Percentiles rank a stretch among this genome's conserved stretches.
Conservation (phyloP, 1,140 invertebrate species). For the Drosophila lini region DNA sequence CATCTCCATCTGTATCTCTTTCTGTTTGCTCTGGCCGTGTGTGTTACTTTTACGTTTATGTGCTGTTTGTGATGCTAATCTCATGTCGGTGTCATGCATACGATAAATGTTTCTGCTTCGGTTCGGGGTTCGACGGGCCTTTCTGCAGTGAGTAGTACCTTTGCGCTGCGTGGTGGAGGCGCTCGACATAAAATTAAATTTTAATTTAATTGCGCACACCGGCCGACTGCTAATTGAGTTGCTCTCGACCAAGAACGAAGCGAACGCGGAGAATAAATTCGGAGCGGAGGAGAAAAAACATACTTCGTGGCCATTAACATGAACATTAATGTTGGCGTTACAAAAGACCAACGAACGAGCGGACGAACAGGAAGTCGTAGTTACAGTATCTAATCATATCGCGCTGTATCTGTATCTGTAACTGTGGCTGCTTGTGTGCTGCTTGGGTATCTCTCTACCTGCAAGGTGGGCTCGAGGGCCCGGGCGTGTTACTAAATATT, state of each 20-base stretch:
- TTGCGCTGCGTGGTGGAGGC: constrained; percentile 21
- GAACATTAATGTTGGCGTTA: constrained; percentile 52
- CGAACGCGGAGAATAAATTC: constrained; percentile 17
- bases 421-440: constrained; percentile 6
- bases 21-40: constrained; percentile 44
- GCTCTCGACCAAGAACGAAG: constrained; percentile 18
- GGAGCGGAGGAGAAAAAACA: constrained; percentile 8
- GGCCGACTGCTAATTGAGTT: constrained; percentile 75
- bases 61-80: constrained; percentile 82
- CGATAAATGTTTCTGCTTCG: constrained; percentile 66
- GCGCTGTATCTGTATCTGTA: constrained; percentile 27
- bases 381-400: constrained; percentile 73
- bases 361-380: constrained; percentile 62
- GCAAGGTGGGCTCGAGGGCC: constrained; percentile 38
- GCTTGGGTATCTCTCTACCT: constrained; percentile 28
- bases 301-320: constrained; percentile 53
- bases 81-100: constrained; percentile 77
- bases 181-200: constrained; percentile 78
- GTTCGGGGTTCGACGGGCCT: not conserved
- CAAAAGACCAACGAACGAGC: constrained; percentile 17
- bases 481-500: constrained; percentile 75
- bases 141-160: constrained; percentile 12
- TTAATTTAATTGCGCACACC: constrained; percentile 78
- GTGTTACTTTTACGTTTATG: constrained; percentile 81
- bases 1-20: constrained; percentile 36